These are phyloP conservation scores for Drosophila takahashii DNA, from an alignment of 1,140 invertebrate genomes.

Conservation along the genomic window DNA sequence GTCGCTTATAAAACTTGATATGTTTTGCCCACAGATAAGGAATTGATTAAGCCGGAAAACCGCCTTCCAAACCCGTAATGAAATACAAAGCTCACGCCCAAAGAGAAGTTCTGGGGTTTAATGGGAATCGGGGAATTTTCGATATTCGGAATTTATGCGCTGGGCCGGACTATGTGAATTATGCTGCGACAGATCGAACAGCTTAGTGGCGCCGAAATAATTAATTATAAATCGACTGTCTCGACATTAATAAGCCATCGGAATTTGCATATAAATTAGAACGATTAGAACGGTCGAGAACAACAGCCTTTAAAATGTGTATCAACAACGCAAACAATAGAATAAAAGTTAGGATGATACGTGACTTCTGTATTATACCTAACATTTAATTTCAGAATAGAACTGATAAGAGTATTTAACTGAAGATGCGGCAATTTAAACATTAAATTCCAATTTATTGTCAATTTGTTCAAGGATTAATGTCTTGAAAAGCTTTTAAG, in stretches of 20 bases:
- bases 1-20: conserved; percentile 57
- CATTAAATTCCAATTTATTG: not conserved
- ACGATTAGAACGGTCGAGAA: conserved; percentile 68
- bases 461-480: not conserved
- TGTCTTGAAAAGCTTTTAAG: not conserved
- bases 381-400: not conserved
- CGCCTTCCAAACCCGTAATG: conserved; percentile 46
- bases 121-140: conserved; percentile 42
- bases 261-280: conserved; percentile 82
- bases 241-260: conserved; percentile 66
- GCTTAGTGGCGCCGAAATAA: conserved; percentile 69
- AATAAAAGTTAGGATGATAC: conserved; percentile 10
- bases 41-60: conserved; percentile 58
- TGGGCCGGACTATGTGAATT: conserved; percentile 28
- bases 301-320: conserved; percentile 35
- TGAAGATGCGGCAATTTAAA: too few species aligned
- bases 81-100: conserved; percentile 15
- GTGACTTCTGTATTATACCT: conserved; percentile 9
- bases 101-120: conserved; percentile 39
- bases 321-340: conserved; percentile 26
- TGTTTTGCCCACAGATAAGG: conserved; percentile 36
- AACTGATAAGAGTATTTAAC: not conserved
- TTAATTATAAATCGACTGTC: conserved; percentile 65
- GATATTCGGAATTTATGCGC: conserved; percentile 53
- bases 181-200: conserved; percentile 32